These are phyloP conservation scores for Pseudeuparius sepicola DNA, from an alignment of 2,888 invertebrate genomes.

Conservation along the genomic window DNA sequence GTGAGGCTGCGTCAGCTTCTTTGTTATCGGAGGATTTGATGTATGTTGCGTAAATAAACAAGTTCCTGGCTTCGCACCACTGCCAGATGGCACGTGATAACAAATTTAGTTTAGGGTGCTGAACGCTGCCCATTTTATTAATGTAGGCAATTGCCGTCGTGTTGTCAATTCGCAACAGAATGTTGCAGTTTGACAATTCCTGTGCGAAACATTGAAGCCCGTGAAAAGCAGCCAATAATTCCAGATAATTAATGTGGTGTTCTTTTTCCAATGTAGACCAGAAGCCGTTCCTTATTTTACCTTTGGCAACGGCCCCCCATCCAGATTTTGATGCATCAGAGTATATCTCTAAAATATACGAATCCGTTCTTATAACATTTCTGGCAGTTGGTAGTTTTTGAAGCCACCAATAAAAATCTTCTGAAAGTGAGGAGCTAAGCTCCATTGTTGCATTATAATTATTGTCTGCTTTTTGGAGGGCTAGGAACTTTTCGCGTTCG, in stretches of 20 bases:
- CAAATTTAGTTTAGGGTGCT: constrained; percentile 7
- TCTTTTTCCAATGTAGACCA: constrained; percentile 22
- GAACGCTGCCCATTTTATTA: constrained; percentile 12
- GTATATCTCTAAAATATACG: constrained; percentile 21
- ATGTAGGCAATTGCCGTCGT: constrained; percentile 13
- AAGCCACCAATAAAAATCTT: no score
- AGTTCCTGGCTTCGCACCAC: constrained; percentile 25
- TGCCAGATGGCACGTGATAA: constrained; percentile 13
- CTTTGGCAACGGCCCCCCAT: constrained; percentile 22
- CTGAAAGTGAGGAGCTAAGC: no score
- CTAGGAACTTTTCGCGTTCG: constrained; percentile 16
- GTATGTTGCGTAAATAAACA: constrained; percentile 20
- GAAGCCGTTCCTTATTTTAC: constrained; percentile 16
- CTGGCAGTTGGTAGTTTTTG: no score
- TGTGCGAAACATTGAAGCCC: constrained; percentile 11
- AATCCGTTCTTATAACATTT: constrained; percentile 9
- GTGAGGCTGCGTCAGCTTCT: constrained; percentile 14
- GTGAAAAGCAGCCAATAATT: no score
- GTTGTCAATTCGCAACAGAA: constrained; percentile 15
- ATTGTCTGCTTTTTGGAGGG: no score
- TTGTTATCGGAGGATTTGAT: constrained; percentile 19
- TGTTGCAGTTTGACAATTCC: constrained; percentile 13
- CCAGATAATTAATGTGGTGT: no score
- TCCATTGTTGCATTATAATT: no score
- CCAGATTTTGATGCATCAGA: constrained; percentile 22